These are phyloP conservation scores for Dendrocincla fuliginosa DNA, from an alignment of 2,797 vertebrate genomes.

Conservation along the genomic window DNA sequence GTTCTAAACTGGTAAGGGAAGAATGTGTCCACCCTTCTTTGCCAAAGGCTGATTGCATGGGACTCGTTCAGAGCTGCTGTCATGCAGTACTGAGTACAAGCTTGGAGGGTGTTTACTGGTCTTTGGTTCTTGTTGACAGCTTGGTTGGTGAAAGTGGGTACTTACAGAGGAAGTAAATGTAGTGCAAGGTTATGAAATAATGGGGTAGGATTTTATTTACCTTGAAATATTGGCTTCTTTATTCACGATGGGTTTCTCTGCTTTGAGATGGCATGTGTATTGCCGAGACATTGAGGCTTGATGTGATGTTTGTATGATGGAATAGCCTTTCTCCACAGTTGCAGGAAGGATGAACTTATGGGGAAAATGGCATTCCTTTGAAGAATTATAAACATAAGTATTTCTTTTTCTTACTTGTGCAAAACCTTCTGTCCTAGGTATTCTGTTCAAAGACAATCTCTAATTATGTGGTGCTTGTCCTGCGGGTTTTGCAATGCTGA, in stretches of 20 bases:
- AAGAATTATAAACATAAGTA: neutral
- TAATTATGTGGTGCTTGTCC: neutral
- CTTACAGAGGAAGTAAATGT: neutral
- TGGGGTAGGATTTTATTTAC: neutral
- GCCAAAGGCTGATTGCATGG: neutral
- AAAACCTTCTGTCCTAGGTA: neutral
- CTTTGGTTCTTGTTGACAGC: neutral
- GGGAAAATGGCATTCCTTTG: neutral
- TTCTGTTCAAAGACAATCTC: neutral
- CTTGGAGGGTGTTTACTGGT: neutral
- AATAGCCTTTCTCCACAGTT: neutral
- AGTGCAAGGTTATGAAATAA: neutral
- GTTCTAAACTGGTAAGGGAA: neutral
- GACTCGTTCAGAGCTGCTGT: neutral
- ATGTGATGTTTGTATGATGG: neutral
- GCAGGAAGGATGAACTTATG: neutral
- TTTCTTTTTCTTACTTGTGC: neutral
- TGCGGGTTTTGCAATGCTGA: neutral
- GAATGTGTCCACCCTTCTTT: neutral
- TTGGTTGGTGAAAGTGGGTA: neutral
- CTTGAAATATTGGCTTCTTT: neutral
- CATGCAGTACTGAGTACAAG: neutral
- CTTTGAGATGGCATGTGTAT: neutral
- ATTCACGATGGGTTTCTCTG: rapidly evolving
- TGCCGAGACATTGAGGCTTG: neutral